Evolutionary conservation across 2,888 invertebrate genomes (phyloP), one percentile per base, ranked within the genome.

Genomic region (Epistrophe grossulariae): DNA sequence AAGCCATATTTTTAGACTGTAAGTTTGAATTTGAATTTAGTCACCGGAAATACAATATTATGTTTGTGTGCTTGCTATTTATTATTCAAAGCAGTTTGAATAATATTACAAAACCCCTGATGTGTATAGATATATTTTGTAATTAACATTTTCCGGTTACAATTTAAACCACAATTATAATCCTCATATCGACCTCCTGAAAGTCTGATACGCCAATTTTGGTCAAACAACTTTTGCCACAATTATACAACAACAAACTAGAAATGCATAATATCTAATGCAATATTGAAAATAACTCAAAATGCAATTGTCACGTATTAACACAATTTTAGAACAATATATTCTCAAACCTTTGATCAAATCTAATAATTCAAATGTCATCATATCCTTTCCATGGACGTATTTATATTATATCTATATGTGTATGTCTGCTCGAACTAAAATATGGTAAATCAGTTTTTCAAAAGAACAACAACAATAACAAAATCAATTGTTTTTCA

Each of bases 61-160:
- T 24, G 24, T 24, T 24, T 24, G 7, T 7, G 1, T n/a, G 1
- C n/a, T 15, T 6, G n/a, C n/a, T 10, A 17, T 48, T 10, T 45
- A 48, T 48, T 48, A 52, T 52, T 24, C 28, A 55, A 55, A 55
- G n/a, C 15, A 28, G 28, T 55, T 55, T 31, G 3, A 55, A 55
- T 48, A 48, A n/a, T 17, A 9, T 17, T 17, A 28, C 28, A 55
- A 24, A 55, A 4, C 3, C 28, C 15, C 0, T 15, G 55, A 55
- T 28, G 8, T 13, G 24, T 28, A 24, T 24, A 11, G 0, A 24
- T 4, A 24, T 55, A 55, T 28, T 55, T 55, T 28, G 15, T 55
- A 28, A 55, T 55, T 55, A 55, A 28, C 55, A 55, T 55, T 55
- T 55, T 55, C 28, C 52, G 55, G 55, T 55, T 55, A 8, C 15